Evolutionary conservation across 2,113 vertebrate genomes (phyloP), one percentile per base, ranked within the genome.

Genomic region (Menura novaehollandiae): DNA sequence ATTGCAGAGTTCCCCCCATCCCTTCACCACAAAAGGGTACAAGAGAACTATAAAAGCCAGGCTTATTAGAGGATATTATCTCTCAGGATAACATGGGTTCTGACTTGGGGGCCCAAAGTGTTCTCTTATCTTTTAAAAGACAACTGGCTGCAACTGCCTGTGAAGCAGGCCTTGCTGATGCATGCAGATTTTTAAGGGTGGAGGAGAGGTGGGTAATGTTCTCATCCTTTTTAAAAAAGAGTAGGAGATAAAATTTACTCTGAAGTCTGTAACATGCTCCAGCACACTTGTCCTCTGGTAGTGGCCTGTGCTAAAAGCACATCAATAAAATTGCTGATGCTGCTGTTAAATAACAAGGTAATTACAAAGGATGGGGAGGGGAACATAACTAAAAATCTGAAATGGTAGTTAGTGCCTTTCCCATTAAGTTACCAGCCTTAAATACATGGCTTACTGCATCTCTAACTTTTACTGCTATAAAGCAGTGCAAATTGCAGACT

Each of bases 261-360:
- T 72, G 85, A 59, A 92, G 84, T 60, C 47, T 1, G 5, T 89
- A 95, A 78, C 79, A 72, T 91, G 88, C 93, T 93, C 68, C 81
- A 93, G 44, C 73, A 91, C 80, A 56, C 80, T 85, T 89, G 88
- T 96, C 93, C 89, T 97, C 91, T 92, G 87, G 60, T 86, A 86
- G 79, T 88, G 79, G 95, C 86, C 95, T 86, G 79, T 93, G 80
- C 88, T 95, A 92, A 93, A 95, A 96, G 93, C 92, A 89, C 66
- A 90, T 92, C 89, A 84, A 91, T 91, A 84, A 93, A 95, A 92
- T 88, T 91, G 95, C 96, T 96, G 96, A 94, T 92, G 85, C 91
- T 95, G 88, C 92, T 94, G 76, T 86, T 94, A 86, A 96, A 63
- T 94, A 95, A 90, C 76, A 86, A 90, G 85, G 92, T 92, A 94